Evolutionary conservation across 2,888 invertebrate species (phyloP).

Genomic region (Synanthedon myopaeformis): DNA sequence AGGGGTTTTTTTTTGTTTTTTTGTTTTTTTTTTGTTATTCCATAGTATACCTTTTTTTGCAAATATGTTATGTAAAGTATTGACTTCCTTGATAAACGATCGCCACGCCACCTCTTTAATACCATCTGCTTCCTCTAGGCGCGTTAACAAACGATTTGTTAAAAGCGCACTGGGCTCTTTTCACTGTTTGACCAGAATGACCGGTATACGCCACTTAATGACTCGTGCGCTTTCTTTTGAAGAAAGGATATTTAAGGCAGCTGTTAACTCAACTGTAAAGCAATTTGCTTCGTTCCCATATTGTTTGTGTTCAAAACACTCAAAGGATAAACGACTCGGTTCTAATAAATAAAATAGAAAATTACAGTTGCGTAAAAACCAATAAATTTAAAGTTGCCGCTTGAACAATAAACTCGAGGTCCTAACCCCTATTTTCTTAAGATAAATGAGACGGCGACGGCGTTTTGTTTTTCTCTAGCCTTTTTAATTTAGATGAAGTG

Average conservation of each 20-base stretch:
- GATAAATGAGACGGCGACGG: conserved; percentile 26
- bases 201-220: conserved; percentile 1
- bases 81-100: not conserved
- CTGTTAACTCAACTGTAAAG: not conserved
- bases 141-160: not conserved
- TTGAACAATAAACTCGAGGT: conserved; percentile 20
- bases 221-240: not conserved
- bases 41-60: no score
- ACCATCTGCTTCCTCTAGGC: not conserved
- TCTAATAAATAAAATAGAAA: conserved; percentile 7
- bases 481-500: not conserved
- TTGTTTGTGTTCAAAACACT: not conserved
- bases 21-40: no score
- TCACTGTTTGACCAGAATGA: conserved; percentile 4
- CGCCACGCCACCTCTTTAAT: not conserved
- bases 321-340: not conserved
- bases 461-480: conserved; percentile 11
- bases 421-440: conserved; percentile 25
- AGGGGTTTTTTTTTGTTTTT: no score
- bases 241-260: not conserved
- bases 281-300: not conserved
- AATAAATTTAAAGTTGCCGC: conserved; percentile 24
- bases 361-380: conserved; percentile 15
- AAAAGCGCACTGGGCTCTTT: not conserved
- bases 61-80: no score